These are phyloP conservation scores for Trachelus iudaicus DNA, from an alignment of 2,888 invertebrate species.

Conservation along the genomic window DNA sequence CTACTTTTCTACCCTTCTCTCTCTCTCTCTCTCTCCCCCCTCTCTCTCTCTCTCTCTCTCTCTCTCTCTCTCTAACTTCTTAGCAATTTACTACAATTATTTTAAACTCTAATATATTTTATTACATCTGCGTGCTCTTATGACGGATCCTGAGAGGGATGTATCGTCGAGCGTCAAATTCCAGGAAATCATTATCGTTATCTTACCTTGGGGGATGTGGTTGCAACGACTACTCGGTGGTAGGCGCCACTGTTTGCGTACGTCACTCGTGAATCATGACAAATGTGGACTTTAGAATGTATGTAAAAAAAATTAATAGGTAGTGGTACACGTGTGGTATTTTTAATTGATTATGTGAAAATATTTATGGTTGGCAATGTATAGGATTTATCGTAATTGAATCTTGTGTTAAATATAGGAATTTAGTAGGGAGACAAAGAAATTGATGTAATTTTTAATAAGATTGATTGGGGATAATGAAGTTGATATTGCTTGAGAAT, in stretches of 20 bases:
- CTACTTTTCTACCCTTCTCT: neutral
- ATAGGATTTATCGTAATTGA: slow-evolving; percentile 1
- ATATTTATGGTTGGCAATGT: neutral
- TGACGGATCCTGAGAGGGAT: neutral
- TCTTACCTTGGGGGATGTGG: neutral
- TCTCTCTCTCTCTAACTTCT: slow-evolving; percentile 7
- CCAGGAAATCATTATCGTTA: neutral
- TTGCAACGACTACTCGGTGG: neutral
- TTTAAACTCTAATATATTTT: neutral
- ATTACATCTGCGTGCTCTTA: neutral
- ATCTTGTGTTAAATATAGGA: neutral
- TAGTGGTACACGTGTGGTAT: neutral
- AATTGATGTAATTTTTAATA: neutral
- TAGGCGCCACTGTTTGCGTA: neutral
- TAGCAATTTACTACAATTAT: slow-evolving; percentile 5
- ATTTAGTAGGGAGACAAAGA: neutral
- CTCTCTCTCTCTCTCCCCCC: slow-evolving; percentile 9
- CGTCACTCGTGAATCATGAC: neutral
- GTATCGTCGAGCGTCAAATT: neutral
- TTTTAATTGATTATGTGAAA: neutral
- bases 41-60: slow-evolving; percentile 5
- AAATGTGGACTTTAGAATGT: neutral
- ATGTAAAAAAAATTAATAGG: neutral
- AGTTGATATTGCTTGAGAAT: neutral
- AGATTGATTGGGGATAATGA: neutral